phyloP scores from a whole-genome alignment of 2,797 vertebrate species.

The Urocyon cinereoargenteus region DNA sequence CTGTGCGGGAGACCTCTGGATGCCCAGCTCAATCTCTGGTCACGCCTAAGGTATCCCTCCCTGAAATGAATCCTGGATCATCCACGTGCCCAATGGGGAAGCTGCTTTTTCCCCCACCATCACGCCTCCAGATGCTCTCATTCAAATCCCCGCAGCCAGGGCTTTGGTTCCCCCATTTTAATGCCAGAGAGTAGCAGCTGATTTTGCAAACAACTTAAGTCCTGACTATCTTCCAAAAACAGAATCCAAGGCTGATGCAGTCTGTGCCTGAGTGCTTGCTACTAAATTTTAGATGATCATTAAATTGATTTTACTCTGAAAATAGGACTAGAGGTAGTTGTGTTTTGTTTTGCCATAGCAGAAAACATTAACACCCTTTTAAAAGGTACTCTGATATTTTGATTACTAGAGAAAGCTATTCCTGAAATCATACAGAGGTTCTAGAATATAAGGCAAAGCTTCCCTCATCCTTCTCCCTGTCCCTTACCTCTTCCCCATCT shows the following conservation, averaged over 20 bases:
- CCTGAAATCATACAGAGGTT: neutral
- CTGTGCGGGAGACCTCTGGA: neutral
- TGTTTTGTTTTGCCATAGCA: neutral
- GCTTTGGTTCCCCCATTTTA: neutral
- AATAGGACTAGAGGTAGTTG: neutral
- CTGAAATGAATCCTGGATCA: neutral
- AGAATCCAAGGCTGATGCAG: neutral
- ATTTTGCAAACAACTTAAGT: neutral
- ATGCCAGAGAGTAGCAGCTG: neutral
- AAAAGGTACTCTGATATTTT: neutral
- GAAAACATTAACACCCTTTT: neutral
- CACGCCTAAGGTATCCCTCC: neutral
- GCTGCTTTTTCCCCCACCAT: neutral
- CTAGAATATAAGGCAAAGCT: neutral
- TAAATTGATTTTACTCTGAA: neutral
- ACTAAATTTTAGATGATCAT: neutral
- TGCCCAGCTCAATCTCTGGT: neutral
- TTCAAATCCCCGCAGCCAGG: neutral
- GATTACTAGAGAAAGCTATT: neutral
- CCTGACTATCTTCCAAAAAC: neutral
- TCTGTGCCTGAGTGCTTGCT: neutral
- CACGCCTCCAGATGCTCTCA: neutral
- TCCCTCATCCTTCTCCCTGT: rapidly evolving
- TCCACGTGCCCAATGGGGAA: rapidly evolving
- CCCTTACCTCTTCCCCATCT: no score